Percentiles rank a stretch among this genome's conserved stretches.
phyloP scores from a whole-genome alignment of 2,888 invertebrate genomes.

The Nomada fabriciana region DNA sequence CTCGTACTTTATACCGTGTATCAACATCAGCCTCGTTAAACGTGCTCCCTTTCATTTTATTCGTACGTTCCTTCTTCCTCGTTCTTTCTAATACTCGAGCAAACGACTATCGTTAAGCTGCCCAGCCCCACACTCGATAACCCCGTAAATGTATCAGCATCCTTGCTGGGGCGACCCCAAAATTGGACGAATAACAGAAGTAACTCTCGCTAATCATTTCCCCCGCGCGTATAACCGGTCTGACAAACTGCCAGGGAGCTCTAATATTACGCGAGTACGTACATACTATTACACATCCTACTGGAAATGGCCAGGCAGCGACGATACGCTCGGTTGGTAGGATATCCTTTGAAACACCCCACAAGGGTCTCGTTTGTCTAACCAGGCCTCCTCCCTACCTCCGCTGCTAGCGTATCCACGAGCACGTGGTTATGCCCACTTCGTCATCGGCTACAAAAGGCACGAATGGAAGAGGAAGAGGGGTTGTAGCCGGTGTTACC shows the following conservation, averaged over 20 bases:
- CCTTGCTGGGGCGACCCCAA: slow-evolving; percentile 28
- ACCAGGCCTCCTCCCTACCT: slow-evolving; percentile 70
- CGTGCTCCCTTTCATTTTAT: not conserved
- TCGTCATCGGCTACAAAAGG: slow-evolving; percentile 73
- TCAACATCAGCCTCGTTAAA: not conserved
- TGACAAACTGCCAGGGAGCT: slow-evolving; percentile 75
- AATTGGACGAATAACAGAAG: slow-evolving; percentile 52
- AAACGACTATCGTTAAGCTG: not conserved
- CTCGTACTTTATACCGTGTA: not conserved
- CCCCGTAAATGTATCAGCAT: not conserved
- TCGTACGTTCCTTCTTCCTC: not conserved
- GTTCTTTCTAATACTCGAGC: not conserved
- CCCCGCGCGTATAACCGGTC: slow-evolving; percentile 39
- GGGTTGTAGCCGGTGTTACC: slow-evolving; percentile 49
- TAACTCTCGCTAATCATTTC: slow-evolving; percentile 53
- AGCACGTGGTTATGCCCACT: slow-evolving; percentile 76
- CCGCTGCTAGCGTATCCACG: slow-evolving; percentile 64
- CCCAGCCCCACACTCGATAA: not conserved
- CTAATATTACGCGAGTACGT: slow-evolving; percentile 80
- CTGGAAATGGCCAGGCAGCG: slow-evolving; percentile 73
- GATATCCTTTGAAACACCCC: slow-evolving; percentile 81
- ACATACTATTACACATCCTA: slow-evolving; percentile 80
- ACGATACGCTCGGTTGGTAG: slow-evolving; percentile 78
- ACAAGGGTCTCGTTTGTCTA: slow-evolving; percentile 82
- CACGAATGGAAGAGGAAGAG: slow-evolving; percentile 57